Conservation (phyloP, 1,140 invertebrate species). For the Branchinecta lynchi region DNA sequence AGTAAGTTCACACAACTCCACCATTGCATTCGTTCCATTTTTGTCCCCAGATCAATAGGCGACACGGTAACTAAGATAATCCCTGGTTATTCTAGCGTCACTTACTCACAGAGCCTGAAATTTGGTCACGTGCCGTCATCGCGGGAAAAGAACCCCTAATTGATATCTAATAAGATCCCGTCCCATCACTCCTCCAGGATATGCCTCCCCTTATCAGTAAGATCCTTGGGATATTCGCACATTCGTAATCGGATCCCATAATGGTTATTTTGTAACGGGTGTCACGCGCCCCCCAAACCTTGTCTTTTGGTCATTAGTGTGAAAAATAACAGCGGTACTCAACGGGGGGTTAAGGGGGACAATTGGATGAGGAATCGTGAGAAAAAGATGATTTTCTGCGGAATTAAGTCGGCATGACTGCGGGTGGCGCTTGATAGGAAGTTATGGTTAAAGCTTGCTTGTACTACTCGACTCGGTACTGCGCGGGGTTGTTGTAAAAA, state of each 20-base stretch:
- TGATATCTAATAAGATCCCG: background rate
- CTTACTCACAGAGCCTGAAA: background rate
- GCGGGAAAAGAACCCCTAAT: background rate
- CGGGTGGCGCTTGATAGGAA: too few relatives aligned
- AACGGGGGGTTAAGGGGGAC: background rate
- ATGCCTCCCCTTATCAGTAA: background rate
- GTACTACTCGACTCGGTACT: too few relatives aligned
- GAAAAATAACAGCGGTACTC: background rate
- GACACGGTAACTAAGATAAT: too few relatives aligned
- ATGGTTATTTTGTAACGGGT: constrained; percentile 11
- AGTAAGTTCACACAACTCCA: too few relatives aligned
- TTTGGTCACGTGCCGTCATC: background rate
- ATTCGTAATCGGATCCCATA: constrained; percentile 3
- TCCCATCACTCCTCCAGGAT: background rate
- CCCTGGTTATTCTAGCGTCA: background rate
- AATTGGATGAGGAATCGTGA: background rate
- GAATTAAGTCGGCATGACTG: too few relatives aligned
- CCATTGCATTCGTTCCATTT: too few relatives aligned
- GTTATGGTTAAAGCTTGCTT: too few relatives aligned
- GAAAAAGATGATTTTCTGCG: background rate
- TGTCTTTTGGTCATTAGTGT: background rate
- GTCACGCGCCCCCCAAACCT: background rate
- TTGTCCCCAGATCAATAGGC: too few relatives aligned
- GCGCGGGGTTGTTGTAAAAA: too few relatives aligned
- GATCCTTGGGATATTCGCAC: background rate